These are phyloP conservation scores for Eurois occulta DNA, from an alignment of 2,888 invertebrate genomes.

Conservation along the genomic window DNA sequence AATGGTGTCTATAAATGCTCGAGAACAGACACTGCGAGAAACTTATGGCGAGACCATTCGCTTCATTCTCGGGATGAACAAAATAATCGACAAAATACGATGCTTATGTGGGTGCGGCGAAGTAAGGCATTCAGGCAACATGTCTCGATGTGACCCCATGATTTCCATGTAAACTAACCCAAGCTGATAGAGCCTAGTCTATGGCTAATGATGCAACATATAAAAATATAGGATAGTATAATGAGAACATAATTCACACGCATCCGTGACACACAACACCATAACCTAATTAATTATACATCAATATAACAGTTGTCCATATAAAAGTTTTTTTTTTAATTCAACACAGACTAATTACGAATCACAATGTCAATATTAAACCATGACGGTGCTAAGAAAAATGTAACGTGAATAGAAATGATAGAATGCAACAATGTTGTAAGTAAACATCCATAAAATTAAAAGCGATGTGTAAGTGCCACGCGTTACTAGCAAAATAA, in stretches of 20 bases:
- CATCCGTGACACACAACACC: constrained; percentile 74
- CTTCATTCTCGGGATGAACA: constrained; percentile 24
- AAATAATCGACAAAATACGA: constrained; percentile 19
- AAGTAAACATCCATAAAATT: constrained; percentile 66
- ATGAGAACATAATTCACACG: constrained; percentile 66
- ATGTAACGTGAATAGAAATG: constrained; percentile 67
- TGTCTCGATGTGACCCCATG: constrained; percentile 25
- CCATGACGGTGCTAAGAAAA: constrained; percentile 69
- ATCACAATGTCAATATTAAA: constrained; percentile 75
- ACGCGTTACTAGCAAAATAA: constrained; percentile 62
- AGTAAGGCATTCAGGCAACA: constrained; percentile 40
- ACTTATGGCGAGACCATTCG: neutral
- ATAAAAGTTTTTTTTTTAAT: constrained; percentile 81
- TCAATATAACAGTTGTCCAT: constrained; percentile 84
- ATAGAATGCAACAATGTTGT: constrained; percentile 65
- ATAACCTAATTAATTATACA: constrained; percentile 80
- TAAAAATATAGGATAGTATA: constrained; percentile 61
- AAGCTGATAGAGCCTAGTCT: constrained; percentile 33
- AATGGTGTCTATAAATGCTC: constrained; percentile 30
- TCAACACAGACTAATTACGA: constrained; percentile 76
- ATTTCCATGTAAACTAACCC: constrained; percentile 30
- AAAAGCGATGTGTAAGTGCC: constrained; percentile 69
- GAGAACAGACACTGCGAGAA: constrained; percentile 2
- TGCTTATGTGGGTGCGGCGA: constrained; percentile 24
- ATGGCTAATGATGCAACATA: constrained; percentile 46